phyloP scores from a whole-genome alignment of 2,888 invertebrate species.

The Noctua pronuba region DNA sequence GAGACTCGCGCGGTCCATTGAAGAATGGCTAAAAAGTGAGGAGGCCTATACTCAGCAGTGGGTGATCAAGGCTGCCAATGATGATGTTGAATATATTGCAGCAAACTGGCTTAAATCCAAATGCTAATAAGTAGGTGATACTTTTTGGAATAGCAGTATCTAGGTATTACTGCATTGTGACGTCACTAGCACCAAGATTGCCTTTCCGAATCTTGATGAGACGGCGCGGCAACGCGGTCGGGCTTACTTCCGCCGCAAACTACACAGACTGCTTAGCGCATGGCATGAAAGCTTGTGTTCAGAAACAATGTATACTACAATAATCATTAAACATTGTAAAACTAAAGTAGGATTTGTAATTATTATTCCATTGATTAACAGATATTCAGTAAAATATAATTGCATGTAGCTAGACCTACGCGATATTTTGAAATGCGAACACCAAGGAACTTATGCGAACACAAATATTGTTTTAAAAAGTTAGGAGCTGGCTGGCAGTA shows the following conservation, averaged over 20 bases:
- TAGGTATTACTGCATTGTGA: conserved; percentile 36
- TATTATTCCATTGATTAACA: background rate
- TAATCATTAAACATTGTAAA: conserved; percentile 2
- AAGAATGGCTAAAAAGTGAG: background rate
- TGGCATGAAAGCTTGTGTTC: conserved; percentile 18
- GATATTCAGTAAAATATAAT: background rate
- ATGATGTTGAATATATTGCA: background rate
- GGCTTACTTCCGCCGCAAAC: conserved; percentile 55
- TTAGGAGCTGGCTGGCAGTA: background rate
- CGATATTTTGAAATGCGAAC: conserved; percentile 6
- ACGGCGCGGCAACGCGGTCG: conserved; percentile 33
- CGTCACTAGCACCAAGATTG: conserved; percentile 52
- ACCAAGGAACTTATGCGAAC: conserved; percentile 3
- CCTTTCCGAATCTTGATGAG: conserved; percentile 59
- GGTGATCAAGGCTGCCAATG: background rate
- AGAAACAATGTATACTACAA: conserved; percentile 24
- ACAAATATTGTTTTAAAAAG: background rate
- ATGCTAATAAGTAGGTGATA: conserved; percentile 16
- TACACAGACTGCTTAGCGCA: conserved; percentile 49
- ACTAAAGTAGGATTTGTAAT: background rate
- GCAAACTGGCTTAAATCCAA: background rate
- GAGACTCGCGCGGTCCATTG: background rate
- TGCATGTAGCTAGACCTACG: no score
- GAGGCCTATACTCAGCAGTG: background rate
- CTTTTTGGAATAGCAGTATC: background rate